A percentile compares a stretch with the other conserved stretches of the same genome.
Conservation (phyloP, 2,113 vertebrate genomes). For the Dunckerocampus dactyliophorus region DNA sequence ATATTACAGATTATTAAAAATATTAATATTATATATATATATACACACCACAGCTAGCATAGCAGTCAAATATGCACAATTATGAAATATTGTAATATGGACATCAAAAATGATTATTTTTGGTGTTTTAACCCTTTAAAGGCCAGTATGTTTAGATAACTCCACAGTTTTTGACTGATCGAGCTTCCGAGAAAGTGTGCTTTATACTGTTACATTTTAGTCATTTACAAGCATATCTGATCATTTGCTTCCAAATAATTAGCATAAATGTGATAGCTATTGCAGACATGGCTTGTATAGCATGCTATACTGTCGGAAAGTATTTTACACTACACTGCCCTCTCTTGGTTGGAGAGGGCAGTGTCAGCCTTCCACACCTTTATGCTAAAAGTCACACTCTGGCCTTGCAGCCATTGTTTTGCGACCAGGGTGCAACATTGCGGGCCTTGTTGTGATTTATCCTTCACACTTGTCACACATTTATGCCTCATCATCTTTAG, state of each 20-base stretch:
- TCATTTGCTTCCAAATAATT: neutral
- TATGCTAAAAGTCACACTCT: neutral
- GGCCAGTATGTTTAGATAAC: too few species aligned
- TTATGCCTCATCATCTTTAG: neutral
- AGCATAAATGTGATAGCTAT: neutral
- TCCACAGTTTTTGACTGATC: too few species aligned
- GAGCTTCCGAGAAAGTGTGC: too few species aligned
- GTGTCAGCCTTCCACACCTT: slow-evolving; percentile 1
- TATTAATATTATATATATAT: too few species aligned
- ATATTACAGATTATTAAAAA: too few species aligned
- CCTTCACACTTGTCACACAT: slow-evolving; percentile 21
- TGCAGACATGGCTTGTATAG: neutral
- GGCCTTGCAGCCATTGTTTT: slow-evolving; percentile 26
- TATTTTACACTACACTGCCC: too few species aligned
- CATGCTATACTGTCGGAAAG: neutral
- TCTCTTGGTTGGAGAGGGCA: too few species aligned
- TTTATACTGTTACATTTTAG: too few species aligned
- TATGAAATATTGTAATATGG: neutral
- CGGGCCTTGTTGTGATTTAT: slow-evolving; percentile 9
- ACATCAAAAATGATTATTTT: too few species aligned
- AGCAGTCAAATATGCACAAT: neutral
- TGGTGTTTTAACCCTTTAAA: too few species aligned
- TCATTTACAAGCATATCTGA: too few species aligned
- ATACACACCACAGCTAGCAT: too few species aligned
- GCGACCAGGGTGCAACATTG: slow-evolving; percentile 25